A percentile compares a stretch with the other conserved stretches of the same genome.
These are phyloP conservation scores for Phortica variegata DNA, from an alignment of 1,140 invertebrate genomes.

Conservation along the genomic window DNA sequence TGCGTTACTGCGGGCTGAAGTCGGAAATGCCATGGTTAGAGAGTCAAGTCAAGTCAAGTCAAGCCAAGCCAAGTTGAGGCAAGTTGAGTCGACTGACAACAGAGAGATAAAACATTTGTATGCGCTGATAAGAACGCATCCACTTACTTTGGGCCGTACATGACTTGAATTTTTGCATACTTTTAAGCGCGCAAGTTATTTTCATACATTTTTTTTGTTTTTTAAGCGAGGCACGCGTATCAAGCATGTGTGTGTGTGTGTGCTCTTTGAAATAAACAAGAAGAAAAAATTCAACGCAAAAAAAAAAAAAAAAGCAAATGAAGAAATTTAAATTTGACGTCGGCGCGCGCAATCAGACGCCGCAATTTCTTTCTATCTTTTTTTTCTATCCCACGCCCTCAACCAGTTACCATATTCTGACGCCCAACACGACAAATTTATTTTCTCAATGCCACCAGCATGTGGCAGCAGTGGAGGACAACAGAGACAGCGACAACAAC, in stretches of 20 bases:
- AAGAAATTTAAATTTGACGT: conserved; percentile 51
- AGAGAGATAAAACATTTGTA: conserved; percentile 51
- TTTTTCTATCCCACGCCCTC: not conserved
- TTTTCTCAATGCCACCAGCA: not conserved
- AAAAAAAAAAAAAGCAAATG: conserved; percentile 39
- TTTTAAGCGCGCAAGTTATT: conserved; percentile 2
- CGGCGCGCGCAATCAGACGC: conserved; percentile 23
- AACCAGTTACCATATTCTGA: too few species aligned
- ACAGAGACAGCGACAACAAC: too few species aligned
- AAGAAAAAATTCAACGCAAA: not conserved
- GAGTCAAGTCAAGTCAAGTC: too few species aligned
- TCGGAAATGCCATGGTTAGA: too few species aligned
- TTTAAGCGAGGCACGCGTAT: too few species aligned
- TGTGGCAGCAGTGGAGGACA: too few species aligned
- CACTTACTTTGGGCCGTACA: conserved; percentile 52
- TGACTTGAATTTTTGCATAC: conserved; percentile 42
- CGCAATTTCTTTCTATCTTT: conserved; percentile 21
- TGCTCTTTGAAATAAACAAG: conserved; percentile 1
- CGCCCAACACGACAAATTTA: not conserved
- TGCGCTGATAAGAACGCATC: conserved; percentile 52
- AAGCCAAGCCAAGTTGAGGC: too few species aligned
- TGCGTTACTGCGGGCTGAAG: too few species aligned
- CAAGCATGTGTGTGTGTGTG: too few species aligned
- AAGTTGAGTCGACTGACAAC: too few species aligned
- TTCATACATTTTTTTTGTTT: too few species aligned